phyloP scores from a whole-genome alignment of 1,140 invertebrate genomes.

The Macrobrachium rosenbergii region DNA sequence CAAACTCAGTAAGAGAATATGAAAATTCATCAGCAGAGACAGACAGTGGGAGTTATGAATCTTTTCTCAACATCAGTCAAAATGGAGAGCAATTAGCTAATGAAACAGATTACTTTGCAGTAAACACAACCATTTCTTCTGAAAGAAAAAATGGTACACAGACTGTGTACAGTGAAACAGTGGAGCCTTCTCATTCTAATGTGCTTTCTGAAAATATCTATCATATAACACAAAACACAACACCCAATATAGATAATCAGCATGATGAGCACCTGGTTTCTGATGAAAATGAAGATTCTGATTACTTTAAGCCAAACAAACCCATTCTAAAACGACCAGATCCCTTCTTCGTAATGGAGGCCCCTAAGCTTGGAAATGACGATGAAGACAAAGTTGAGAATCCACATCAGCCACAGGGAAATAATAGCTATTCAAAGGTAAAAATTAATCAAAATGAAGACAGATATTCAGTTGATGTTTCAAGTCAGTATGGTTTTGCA shows the following conservation, averaged over 20 bases:
- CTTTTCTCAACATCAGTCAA: background rate
- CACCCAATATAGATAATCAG: background rate
- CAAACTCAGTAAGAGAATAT: background rate
- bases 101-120: background rate
- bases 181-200: too few species aligned
- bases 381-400: background rate
- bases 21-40: background rate
- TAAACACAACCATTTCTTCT: too few species aligned
- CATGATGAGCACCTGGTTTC: background rate
- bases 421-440: background rate
- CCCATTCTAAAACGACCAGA: slow-evolving; percentile 39
- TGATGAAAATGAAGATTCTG: background rate
- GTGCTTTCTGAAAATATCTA: too few species aligned
- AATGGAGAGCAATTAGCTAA: background rate
- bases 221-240: too few species aligned
- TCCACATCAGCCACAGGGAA: too few species aligned
- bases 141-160: too few species aligned
- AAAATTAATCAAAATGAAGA: background rate
- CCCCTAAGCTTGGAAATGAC: slow-evolving; percentile 40
- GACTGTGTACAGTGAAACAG: too few species aligned
- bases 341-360: slow-evolving; percentile 60
- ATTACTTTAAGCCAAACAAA: slow-evolving; percentile 4
- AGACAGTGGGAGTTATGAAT: background rate
- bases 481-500: slow-evolving; percentile 33
- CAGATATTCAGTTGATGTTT: slow-evolving; percentile 29